Conservation (phyloP, 1,140 invertebrate genomes). For the Ostrea denselamellosa region DNA sequence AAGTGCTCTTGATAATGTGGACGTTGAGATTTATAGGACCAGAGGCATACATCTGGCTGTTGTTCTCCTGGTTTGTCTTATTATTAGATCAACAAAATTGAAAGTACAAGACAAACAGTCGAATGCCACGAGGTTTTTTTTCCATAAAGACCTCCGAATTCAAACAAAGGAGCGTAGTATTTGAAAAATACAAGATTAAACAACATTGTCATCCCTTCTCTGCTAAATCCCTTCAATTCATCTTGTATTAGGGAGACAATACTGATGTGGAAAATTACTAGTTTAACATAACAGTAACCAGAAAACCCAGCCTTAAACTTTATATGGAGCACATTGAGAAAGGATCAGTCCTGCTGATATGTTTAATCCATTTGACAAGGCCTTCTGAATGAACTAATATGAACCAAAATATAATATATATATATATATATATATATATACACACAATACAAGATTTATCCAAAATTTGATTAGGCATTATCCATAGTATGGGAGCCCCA, state of each 20-base stretch:
- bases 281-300: neutral
- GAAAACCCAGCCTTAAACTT: neutral
- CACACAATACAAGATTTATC: slow-evolving; percentile 12
- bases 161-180: neutral
- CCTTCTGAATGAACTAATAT: slow-evolving; percentile 17
- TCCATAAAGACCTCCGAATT: slow-evolving; percentile 4
- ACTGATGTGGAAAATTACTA: slow-evolving; percentile 6
- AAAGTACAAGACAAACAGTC: slow-evolving; percentile 24
- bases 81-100: slow-evolving; percentile 37
- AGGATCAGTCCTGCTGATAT: neutral
- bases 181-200: slow-evolving; percentile 26
- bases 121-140: slow-evolving; percentile 14
- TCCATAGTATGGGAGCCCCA: neutral
- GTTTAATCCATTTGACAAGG: slow-evolving; percentile 32
- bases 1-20: slow-evolving; percentile 39
- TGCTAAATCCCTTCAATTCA: slow-evolving; percentile 22
- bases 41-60: neutral
- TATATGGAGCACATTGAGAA: neutral
- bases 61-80: slow-evolving; percentile 10
- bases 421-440: neutral
- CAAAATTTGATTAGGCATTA: slow-evolving; percentile 27
- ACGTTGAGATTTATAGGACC: slow-evolving; percentile 32
- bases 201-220: neutral
- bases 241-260: slow-evolving; percentile 11
- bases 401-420: neutral